These are phyloP conservation scores for Trididemnum miniatum DNA, from an alignment of 23 tunicate genomes.

Conservation along the genomic window DNA sequence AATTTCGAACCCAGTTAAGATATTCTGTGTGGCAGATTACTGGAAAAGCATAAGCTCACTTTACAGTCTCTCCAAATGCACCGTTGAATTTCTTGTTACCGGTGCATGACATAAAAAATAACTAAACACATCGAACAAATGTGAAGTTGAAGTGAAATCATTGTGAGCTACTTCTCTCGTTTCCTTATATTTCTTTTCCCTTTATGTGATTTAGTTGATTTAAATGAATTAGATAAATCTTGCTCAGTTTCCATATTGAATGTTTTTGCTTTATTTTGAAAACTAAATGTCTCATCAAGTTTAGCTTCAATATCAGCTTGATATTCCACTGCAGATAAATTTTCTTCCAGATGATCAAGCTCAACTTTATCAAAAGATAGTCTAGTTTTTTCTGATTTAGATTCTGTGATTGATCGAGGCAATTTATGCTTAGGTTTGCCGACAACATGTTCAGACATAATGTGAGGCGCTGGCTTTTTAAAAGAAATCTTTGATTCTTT, in stretches of 20 bases:
- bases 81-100: too few relatives aligned
- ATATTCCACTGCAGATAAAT: slow-evolving; percentile 36
- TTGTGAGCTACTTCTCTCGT: too few relatives aligned
- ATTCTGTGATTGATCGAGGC: not conserved
- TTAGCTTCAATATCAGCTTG: slow-evolving; percentile 43
- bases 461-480: slow-evolving; percentile 22
- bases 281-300: slow-evolving; percentile 5
- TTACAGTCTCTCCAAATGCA: too few relatives aligned
- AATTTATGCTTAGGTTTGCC: slow-evolving; percentile 1
- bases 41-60: too few relatives aligned
- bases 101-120: too few relatives aligned
- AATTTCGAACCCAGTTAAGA: not conserved
- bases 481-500: slow-evolving; percentile 3
- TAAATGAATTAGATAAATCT: not conserved
- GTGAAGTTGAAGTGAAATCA: too few relatives aligned
- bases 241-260: not conserved
- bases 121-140: too few relatives aligned
- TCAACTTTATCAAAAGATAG: slow-evolving; percentile 37
- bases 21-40: not conserved
- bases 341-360: slow-evolving; percentile 40
- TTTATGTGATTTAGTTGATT: not conserved
- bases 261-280: not conserved
- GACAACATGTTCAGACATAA: slow-evolving; percentile 21
- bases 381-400: not conserved
- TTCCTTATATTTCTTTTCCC: not conserved